Percentiles rank a stretch among this genome's conserved stretches.
Evolutionary conservation across 92 coral and sea anemone genomes (phyloP).

Genomic region (Porites evermanni): DNA sequence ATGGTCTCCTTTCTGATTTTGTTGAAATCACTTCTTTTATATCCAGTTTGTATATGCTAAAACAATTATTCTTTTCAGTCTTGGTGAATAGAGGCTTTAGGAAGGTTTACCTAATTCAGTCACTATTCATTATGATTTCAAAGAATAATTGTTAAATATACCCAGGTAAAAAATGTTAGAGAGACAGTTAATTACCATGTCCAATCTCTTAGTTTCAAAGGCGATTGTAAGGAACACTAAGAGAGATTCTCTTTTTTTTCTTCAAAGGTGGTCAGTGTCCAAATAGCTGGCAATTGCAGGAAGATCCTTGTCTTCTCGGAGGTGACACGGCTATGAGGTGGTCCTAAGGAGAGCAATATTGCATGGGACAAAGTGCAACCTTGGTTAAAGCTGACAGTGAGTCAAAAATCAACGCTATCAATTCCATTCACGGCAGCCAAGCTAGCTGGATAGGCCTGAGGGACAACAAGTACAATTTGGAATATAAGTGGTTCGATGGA

Average conservation of each 20-base stretch:
- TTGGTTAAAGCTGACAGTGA: conserved; percentile 3
- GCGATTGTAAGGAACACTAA: too few relatives aligned
- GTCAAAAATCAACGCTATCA: neutral
- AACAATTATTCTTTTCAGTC: too few relatives aligned
- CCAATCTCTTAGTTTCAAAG: too few relatives aligned
- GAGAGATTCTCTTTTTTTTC: neutral
- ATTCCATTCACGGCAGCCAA: neutral
- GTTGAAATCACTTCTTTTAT: too few relatives aligned
- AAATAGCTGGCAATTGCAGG: neutral
- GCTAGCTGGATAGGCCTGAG: conserved; percentile 18
- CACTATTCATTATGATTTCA: too few relatives aligned
- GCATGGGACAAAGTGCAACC: neutral
- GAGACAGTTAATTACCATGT: too few relatives aligned
- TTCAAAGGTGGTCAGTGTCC: neutral
- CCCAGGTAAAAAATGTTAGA: too few relatives aligned
- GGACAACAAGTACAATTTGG: neutral
- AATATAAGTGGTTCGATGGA: conserved; percentile 6
- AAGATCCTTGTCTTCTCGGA: neutral
- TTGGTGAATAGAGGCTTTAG: too few relatives aligned
- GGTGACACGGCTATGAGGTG: neutral
- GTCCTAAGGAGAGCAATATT: neutral
- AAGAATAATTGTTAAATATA: too few relatives aligned
- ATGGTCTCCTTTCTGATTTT: too few relatives aligned
- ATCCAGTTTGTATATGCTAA: too few relatives aligned
- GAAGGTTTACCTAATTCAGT: too few relatives aligned